These are phyloP conservation scores for Nasonovia ribisnigri DNA, from an alignment of 2,888 invertebrate species.

Conservation along the genomic window DNA sequence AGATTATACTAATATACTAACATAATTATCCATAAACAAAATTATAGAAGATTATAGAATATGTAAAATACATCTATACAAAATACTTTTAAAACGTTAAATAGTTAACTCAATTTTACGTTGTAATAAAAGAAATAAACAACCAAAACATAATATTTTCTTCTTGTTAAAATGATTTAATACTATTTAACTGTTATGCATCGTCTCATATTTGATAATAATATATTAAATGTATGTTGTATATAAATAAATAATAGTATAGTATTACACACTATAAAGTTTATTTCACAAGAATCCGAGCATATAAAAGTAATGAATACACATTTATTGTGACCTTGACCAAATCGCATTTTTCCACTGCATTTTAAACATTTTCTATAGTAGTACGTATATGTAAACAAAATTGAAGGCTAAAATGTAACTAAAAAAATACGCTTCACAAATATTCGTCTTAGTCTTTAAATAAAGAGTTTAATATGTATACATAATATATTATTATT, in stretches of 20 bases:
- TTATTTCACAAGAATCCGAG: neutral
- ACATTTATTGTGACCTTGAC: slow-evolving; percentile 45
- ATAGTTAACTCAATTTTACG: neutral
- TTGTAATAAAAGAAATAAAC: neutral
- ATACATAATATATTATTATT: neutral
- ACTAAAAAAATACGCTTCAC: slow-evolving; percentile 27
- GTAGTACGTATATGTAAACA: neutral
- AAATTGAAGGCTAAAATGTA: slow-evolving; percentile 31
- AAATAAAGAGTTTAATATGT: neutral
- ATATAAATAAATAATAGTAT: neutral
- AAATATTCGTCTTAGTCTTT: slow-evolving; percentile 32
- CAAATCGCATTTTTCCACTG: slow-evolving; percentile 35
- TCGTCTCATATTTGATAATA: neutral
- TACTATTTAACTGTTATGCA: neutral
- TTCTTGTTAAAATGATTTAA: neutral
- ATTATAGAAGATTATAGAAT: neutral
- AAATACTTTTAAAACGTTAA: neutral
- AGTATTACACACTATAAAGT: neutral
- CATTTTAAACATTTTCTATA: slow-evolving; percentile 4
- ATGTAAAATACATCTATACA: neutral
- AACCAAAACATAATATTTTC: neutral
- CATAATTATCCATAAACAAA: neutral
- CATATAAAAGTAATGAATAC: slow-evolving; percentile 9
- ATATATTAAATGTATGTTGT: neutral
- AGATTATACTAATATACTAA: neutral